Evolutionary conservation across 2,797 vertebrate genomes (phyloP).

Genomic region (Microctenopoma stevenorrisi): DNA sequence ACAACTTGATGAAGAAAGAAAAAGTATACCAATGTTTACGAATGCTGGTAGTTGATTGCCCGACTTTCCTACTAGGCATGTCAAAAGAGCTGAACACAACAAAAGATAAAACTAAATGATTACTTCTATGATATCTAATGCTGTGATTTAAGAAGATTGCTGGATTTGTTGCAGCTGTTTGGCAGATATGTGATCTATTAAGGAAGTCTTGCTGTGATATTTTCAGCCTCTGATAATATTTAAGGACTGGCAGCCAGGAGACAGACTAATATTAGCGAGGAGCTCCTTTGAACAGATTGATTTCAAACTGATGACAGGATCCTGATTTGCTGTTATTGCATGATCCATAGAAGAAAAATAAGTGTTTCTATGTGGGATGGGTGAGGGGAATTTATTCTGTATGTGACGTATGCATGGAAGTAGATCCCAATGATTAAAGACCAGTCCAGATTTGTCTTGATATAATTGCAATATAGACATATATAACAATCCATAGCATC

Average conservation of each 20-base stretch:
- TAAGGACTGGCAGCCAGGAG: constrained; percentile 14
- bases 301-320: constrained; percentile 15
- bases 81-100: constrained; percentile 37
- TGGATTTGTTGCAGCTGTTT: constrained; percentile 70
- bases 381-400: neutral
- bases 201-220: constrained; percentile 54
- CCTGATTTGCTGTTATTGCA: constrained; percentile 21
- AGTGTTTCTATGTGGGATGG: neutral
- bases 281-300: constrained; percentile 29
- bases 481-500: neutral
- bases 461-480: neutral
- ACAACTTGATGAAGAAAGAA: neutral
- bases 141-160: constrained; percentile 76
- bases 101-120: constrained; percentile 58
- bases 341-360: constrained; percentile 6
- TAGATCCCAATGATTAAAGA: neutral
- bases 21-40: constrained; percentile 6
- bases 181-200: constrained; percentile 62
- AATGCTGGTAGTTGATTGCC: constrained; percentile 16
- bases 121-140: constrained; percentile 65
- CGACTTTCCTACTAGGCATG: constrained; percentile 24
- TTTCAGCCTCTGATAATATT: constrained; percentile 35
- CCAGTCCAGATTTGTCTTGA: neutral
- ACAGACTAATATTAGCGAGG: constrained; percentile 45
- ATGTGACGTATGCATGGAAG: neutral